Evolutionary conservation across 2,888 invertebrate genomes (phyloP).

Genomic region (Elegia similella): DNA sequence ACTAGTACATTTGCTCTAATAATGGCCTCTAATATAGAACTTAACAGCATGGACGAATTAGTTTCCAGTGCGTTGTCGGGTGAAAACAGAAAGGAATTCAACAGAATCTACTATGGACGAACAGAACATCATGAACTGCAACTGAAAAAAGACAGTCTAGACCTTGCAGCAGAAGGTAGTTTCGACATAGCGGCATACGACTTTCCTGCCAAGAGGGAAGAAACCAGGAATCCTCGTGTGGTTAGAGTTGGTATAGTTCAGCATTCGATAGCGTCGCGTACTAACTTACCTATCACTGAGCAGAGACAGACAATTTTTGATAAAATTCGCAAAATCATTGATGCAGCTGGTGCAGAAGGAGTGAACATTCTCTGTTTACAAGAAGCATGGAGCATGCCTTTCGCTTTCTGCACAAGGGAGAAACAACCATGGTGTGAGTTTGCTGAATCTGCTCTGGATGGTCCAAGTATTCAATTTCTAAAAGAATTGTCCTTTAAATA

Average conservation of each 20-base stretch:
- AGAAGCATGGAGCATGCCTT: slow-evolving; percentile 99
- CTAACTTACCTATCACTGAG: slow-evolving; percentile 86
- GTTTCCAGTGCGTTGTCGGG: slow-evolving; percentile 45
- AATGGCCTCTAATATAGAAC: slow-evolving; percentile 50
- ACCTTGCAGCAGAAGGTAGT: slow-evolving; percentile 73
- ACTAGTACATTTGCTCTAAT: not conserved
- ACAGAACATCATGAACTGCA: slow-evolving; percentile 76
- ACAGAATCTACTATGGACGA: slow-evolving; percentile 90
- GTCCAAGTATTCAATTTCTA: slow-evolving; percentile 92
- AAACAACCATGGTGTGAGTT: slow-evolving; percentile 98
- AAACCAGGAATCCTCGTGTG: slow-evolving; percentile 85
- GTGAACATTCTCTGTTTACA: slow-evolving; percentile 97
- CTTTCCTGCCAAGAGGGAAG: slow-evolving; percentile 86
- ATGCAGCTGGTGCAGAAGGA: slow-evolving; percentile 87
- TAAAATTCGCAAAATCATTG: slow-evolving; percentile 88
- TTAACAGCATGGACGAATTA: slow-evolving; percentile 59
- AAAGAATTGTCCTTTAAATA: slow-evolving; percentile 88
- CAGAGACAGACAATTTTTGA: slow-evolving; percentile 91
- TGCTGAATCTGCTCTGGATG: slow-evolving; percentile 93
- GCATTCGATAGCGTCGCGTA: slow-evolving; percentile 89
- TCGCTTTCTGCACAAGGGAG: slow-evolving; percentile 98
- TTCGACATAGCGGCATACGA: slow-evolving; percentile 90
- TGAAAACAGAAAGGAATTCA: slow-evolving; percentile 84
- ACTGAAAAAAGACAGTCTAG: slow-evolving; percentile 70
- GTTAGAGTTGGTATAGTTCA: slow-evolving; percentile 94